Percentiles rank a stretch among this genome's conserved stretches.
Conservation (phyloP, 2,888 invertebrate genomes). For the Pelosia muscerda region DNA sequence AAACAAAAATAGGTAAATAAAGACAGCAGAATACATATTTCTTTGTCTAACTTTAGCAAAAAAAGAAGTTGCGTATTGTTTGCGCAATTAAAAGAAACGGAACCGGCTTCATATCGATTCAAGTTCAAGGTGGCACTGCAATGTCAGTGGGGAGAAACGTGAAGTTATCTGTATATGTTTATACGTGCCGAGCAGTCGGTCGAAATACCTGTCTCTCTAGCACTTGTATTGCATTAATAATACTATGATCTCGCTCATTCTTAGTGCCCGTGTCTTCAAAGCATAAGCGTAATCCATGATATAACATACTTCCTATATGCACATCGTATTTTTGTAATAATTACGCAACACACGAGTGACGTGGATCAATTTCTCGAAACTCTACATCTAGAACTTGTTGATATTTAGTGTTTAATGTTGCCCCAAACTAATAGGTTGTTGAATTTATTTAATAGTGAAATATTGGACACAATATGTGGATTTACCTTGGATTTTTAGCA, state of each 20-base stretch:
- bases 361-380: too few relatives aligned
- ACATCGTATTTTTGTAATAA: neutral
- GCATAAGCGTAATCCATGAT: neutral
- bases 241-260: too few relatives aligned
- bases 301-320: neutral
- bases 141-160: neutral
- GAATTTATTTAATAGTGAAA: neutral
- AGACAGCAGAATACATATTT: too few relatives aligned
- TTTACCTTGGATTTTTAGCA: constrained; percentile 7
- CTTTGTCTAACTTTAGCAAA: too few relatives aligned
- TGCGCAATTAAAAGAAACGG: too few relatives aligned
- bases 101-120: neutral
- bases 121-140: neutral
- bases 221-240: too few relatives aligned
- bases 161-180: neutral
- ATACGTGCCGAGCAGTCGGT: too few relatives aligned
- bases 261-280: neutral
- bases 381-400: neutral
- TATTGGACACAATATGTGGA: neutral
- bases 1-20: too few relatives aligned
- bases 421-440: too few relatives aligned
- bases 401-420: neutral
- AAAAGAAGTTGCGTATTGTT: too few relatives aligned
- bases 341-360: neutral
- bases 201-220: neutral